A percentile compares a stretch with the other conserved stretches of the same genome.
phyloP scores from a whole-genome alignment of 2,113 vertebrate species.

The Hippolais icterina region DNA sequence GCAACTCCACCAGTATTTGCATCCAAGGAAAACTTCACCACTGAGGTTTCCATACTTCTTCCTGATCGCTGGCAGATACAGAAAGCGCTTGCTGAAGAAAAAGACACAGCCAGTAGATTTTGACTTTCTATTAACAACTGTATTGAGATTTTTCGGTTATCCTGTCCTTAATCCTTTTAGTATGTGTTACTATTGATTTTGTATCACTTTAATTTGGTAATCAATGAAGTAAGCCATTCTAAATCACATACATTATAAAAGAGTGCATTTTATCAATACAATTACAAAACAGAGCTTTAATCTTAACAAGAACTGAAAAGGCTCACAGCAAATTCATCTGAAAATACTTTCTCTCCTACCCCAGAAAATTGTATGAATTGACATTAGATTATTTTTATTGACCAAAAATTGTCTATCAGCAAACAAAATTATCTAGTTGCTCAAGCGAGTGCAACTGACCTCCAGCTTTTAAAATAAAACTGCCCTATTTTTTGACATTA shows the following conservation, averaged over 20 bases:
- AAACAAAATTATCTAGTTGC: slow-evolving; percentile 30
- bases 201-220: slow-evolving; percentile 66
- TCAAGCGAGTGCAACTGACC: background rate
- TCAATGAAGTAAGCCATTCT: slow-evolving; percentile 59
- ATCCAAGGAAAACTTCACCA: background rate
- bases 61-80: background rate
- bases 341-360: background rate
- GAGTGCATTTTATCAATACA: slow-evolving; percentile 60
- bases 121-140: slow-evolving; percentile 45
- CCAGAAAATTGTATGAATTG: background rate
- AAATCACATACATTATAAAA: slow-evolving; percentile 59
- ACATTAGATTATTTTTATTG: slow-evolving; percentile 49
- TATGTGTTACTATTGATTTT: slow-evolving; percentile 62
- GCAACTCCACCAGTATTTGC: background rate
- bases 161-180: slow-evolving; percentile 59
- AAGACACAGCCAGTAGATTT: background rate
- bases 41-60: background rate
- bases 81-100: background rate
- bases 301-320: slow-evolving; percentile 63
- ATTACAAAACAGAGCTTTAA: slow-evolving; percentile 54
- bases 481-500: background rate
- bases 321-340: slow-evolving; percentile 46
- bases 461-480: slow-evolving; percentile 15
- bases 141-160: slow-evolving; percentile 48
- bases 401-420: slow-evolving; percentile 21